Percentiles rank a stretch among this genome's conserved stretches.
Conservation (phyloP, 2,797 vertebrate species). For the Mormyrus hasselquistii region DNA sequence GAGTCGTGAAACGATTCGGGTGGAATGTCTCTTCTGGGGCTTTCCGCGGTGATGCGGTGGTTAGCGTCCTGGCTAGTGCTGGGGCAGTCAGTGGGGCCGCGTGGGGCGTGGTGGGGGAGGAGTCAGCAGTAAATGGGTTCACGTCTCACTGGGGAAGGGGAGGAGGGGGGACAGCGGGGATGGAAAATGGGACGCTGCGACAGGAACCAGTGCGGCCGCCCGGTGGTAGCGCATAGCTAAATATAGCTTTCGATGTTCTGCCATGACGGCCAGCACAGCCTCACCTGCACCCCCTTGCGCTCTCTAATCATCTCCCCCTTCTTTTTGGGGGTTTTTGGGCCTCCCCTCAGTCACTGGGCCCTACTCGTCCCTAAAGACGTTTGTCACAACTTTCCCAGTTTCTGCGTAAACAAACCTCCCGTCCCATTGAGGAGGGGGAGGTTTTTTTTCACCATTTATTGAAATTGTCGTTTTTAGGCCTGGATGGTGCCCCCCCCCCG, state of each 20-base stretch:
- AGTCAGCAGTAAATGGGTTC: not conserved
- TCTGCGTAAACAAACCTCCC: not conserved
- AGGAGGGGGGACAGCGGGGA: constrained; percentile 49
- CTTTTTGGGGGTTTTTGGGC: not conserved
- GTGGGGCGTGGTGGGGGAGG: not conserved
- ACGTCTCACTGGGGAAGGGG: not conserved
- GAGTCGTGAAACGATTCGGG: not conserved
- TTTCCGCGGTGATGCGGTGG: not conserved
- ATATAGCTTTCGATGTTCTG: constrained; percentile 43
- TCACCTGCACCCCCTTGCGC: not conserved
- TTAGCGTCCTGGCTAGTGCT: not conserved
- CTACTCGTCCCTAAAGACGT: not conserved
- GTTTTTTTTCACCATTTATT: not conserved
- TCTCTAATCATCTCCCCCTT: not conserved
- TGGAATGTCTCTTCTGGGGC: not conserved
- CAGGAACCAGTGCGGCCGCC: constrained; percentile 39
- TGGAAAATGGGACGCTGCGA: constrained; percentile 48
- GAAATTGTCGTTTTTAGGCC: not conserved
- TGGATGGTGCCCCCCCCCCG: not conserved
- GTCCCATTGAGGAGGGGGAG: not conserved
- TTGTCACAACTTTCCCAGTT: not conserved
- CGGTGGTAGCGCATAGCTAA: constrained; percentile 38
- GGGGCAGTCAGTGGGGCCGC: not conserved
- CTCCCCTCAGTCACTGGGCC: not conserved
- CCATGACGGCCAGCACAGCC: not conserved